Conservation (phyloP, 2,888 invertebrate species). For the Patella pellucida region DNA sequence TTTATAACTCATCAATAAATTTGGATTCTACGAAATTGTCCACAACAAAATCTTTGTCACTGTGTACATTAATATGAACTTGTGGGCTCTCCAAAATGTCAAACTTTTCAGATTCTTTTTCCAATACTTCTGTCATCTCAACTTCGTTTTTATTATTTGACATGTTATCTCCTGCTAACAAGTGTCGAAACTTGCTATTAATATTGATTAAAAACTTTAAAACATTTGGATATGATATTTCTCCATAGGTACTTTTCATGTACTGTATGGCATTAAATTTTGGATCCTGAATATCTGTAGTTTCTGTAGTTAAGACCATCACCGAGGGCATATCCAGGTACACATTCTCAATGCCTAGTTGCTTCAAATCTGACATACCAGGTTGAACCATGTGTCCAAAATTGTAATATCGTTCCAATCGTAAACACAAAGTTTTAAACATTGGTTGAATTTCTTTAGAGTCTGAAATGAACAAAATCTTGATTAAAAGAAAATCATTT, state of each 20-base stretch:
- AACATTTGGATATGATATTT: conserved; percentile 48
- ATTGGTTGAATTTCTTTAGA: conserved; percentile 40
- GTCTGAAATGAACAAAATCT: conserved; percentile 38
- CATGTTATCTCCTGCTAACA: conserved; percentile 44
- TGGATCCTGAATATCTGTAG: conserved; percentile 29
- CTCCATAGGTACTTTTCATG: conserved; percentile 38
- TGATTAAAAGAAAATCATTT: neutral
- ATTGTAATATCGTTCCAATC: conserved; percentile 50
- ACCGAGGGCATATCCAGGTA: conserved; percentile 42
- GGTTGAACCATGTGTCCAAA: conserved; percentile 49
- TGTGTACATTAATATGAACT: neutral
- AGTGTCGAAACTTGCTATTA: conserved; percentile 47
- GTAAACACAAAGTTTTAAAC: conserved; percentile 44
- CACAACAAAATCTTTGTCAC: neutral
- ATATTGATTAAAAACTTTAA: conserved; percentile 49
- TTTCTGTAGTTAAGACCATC: conserved; percentile 41
- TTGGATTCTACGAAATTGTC: neutral
- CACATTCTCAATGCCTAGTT: conserved; percentile 40
- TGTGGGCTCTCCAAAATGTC: conserved; percentile 27
- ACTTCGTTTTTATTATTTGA: conserved; percentile 40
- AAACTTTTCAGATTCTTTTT: conserved; percentile 48
- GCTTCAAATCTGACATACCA: conserved; percentile 38
- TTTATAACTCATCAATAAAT: neutral
- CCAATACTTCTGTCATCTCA: conserved; percentile 51
- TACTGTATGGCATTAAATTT: conserved; percentile 45